Base-by-base conservation (phyloP, 1,140 invertebrate genomes). In the Drosophila miranda region DNA sequence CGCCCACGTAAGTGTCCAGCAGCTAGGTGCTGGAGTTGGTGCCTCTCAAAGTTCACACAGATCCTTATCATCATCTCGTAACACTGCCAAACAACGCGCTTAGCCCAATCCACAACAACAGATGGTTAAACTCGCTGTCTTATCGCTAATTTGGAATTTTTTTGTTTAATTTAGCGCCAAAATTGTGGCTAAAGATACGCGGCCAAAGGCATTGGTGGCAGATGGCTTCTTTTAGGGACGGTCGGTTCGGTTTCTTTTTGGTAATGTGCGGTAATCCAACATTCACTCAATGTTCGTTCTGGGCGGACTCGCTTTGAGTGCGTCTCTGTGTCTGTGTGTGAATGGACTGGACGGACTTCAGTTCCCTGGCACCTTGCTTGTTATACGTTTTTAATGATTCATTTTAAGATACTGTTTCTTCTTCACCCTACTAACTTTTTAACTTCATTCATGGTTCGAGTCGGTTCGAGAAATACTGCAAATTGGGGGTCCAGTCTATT, bases 1-100 rank as follows among this genome's bases (percentile, higher is more conserved):
- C 95, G 73, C 95, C 95, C 80, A 95, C 95, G 95, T 96, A 93
- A 95, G 94, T 79, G 16, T 55, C 1, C 7, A 9, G 6, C 19
- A 2, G 26, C 1, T 14, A 14, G 34, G 41, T 30, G 30, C 16
- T 50, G 3, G 34, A 2, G 14, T 42, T 42, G 0, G 14, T 14
- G n/a, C 11, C 23, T 45, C 2, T 14, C n/a, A 49, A n/a, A 41
- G 23, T 8, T 1, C 34, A 38, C 34, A 38, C 11, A 43, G 16
- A 45, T 23, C 45, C 54, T 30, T 62, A 28, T 48, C 6, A 11
- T 48, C 30, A 28, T 28, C n/a, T 46, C 50, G 7, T 28, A 43
- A 44, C 43, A 59, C 41, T 44, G 45, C 38, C 13, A 21, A 53
- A 28, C 28, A 42, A 34, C 43, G 55, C 38, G 52, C 16, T 19